Percentiles rank a stretch among this genome's conserved stretches.
Conservation (phyloP, 2,888 invertebrate genomes). For the Beris chalybata region DNA sequence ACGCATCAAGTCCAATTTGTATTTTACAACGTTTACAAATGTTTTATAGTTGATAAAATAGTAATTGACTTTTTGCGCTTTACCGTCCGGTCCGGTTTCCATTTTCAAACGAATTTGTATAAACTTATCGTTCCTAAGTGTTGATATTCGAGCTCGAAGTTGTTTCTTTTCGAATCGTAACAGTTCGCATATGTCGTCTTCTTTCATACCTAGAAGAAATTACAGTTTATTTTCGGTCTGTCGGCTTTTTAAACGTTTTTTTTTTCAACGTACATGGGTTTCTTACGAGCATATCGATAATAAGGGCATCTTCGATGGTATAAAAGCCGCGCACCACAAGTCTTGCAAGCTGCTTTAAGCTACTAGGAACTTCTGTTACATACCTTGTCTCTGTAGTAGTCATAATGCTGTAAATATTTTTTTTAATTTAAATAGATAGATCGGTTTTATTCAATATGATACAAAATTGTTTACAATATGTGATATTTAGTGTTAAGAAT, state of each 20-base stretch:
- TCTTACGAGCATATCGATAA: slow-evolving; percentile 93
- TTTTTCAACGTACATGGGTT: slow-evolving; percentile 75
- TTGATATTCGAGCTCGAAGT: slow-evolving; percentile 82
- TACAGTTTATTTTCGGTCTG: neutral
- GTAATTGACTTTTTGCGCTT: slow-evolving; percentile 94
- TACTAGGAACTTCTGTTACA: slow-evolving; percentile 91
- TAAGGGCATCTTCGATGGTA: slow-evolving; percentile 88
- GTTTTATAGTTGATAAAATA: slow-evolving; percentile 97
- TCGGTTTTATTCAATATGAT: too few relatives aligned
- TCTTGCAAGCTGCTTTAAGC: slow-evolving; percentile 87
- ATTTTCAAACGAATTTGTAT: slow-evolving; percentile 89
- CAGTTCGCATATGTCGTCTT: slow-evolving; percentile 87
- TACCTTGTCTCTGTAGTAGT: slow-evolving; percentile 70
- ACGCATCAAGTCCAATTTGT: slow-evolving; percentile 94
- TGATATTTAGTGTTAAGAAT: too few relatives aligned
- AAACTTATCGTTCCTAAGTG: slow-evolving; percentile 89
- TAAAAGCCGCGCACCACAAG: slow-evolving; percentile 93
- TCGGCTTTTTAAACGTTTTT: neutral
- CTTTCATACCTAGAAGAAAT: slow-evolving; percentile 70
- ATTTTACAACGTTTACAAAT: slow-evolving; percentile 96
- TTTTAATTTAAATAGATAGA: too few relatives aligned
- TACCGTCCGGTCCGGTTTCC: slow-evolving; percentile 92
- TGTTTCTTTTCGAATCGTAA: slow-evolving; percentile 93
- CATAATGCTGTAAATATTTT: slow-evolving; percentile 1
- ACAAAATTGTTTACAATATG: neutral